phyloP scores from a whole-genome alignment of 1,140 invertebrate species.

The Drosophila pseudoananassae region DNA sequence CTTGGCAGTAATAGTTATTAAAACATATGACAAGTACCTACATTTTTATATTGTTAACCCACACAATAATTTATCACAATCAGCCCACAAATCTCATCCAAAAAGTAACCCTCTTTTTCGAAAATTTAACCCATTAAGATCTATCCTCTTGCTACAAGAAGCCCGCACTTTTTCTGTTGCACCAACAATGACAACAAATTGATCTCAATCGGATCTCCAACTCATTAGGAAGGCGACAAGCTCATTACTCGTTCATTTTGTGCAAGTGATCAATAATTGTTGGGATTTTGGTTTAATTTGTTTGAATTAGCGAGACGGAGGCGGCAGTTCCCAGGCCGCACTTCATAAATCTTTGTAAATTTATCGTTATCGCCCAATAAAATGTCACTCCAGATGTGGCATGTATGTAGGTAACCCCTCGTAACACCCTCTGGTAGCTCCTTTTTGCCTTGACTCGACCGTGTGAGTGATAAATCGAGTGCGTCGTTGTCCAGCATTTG shows the following conservation, averaged over 20 bases:
- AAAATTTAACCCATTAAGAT: background rate
- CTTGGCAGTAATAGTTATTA: background rate
- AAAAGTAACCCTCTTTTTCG: background rate
- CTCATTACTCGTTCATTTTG: constrained; percentile 54
- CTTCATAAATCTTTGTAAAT: constrained; percentile 79
- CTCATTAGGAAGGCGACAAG: constrained; percentile 63
- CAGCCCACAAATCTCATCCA: background rate
- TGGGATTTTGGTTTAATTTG: constrained; percentile 77
- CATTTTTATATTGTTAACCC: background rate
- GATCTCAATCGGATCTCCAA: constrained; percentile 43
- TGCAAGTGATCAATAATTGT: constrained; percentile 70
- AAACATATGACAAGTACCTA: background rate
- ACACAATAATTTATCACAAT: too few species aligned
- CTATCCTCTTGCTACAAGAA: constrained; percentile 6
- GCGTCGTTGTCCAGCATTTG: constrained; percentile 64
- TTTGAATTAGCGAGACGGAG: constrained; percentile 66
- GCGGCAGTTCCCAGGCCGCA: constrained; percentile 51
- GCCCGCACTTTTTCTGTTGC: constrained; percentile 59
- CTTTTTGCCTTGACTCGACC: constrained; percentile 1
- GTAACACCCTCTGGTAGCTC: background rate
- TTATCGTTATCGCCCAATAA: constrained; percentile 81
- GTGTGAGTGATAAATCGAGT: constrained; percentile 73
- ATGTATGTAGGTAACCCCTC: constrained; percentile 8
- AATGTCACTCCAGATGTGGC: constrained; percentile 67
- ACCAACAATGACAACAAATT: constrained; percentile 76